phyloP scores from a whole-genome alignment of 2,113 vertebrate species.

The Protomyctophum bolini region DNA sequence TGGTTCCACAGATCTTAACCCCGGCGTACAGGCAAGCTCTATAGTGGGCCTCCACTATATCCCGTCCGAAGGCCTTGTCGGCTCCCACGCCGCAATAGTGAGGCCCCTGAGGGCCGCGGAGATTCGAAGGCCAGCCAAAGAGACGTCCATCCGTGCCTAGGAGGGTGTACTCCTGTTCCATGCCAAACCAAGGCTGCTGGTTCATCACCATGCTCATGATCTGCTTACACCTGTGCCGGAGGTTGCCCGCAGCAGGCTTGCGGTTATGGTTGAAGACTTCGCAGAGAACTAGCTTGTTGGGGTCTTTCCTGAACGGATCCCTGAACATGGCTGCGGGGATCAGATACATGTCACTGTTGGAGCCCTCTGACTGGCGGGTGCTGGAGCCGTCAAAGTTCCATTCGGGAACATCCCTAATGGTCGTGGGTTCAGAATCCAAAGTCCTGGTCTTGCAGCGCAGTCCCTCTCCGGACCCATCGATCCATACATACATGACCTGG shows the following conservation, averaged over 20 bases:
- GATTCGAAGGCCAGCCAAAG: constrained; percentile 89
- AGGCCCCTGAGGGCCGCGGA: constrained; percentile 89
- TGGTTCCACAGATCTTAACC: constrained; percentile 85
- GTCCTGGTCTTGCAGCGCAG: constrained; percentile 88
- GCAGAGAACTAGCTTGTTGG: constrained; percentile 87
- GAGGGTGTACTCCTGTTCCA: constrained; percentile 90
- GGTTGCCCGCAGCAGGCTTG: constrained; percentile 85
- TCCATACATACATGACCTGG: constrained; percentile 90
- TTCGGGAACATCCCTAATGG: constrained; percentile 27
- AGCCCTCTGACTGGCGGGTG: too few relatives aligned
- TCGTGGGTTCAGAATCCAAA: constrained; percentile 86
- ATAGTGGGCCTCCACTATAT: constrained; percentile 88
- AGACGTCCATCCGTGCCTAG: constrained; percentile 87
- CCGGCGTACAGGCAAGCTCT: constrained; percentile 88
- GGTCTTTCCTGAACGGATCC: constrained; percentile 88
- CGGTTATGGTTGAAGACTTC: constrained; percentile 89
- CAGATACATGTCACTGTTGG: constrained; percentile 55
- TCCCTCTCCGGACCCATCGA: constrained; percentile 86
- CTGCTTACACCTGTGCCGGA: constrained; percentile 80
- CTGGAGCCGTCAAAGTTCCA: too few relatives aligned
- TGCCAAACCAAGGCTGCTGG: constrained; percentile 88
- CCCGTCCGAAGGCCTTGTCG: constrained; percentile 86
- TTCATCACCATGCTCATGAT: constrained; percentile 86
- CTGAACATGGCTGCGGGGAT: constrained; percentile 86
- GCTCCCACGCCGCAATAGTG: constrained; percentile 83